Base-by-base conservation (phyloP, 2,888 invertebrate genomes). In the Alcis repandata region DNA sequence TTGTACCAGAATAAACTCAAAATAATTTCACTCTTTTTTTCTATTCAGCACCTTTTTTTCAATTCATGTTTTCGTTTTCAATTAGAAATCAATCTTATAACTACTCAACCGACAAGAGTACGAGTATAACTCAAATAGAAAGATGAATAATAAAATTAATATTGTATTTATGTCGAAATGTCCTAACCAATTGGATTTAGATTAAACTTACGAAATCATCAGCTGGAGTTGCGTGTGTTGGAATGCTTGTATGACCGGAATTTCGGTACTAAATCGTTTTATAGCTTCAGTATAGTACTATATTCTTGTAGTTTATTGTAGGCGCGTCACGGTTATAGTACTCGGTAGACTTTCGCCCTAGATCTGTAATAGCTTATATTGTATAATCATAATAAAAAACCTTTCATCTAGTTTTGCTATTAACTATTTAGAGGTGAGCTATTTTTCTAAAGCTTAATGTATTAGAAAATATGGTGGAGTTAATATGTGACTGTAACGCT, bases 221-320 rank as follows among this genome's bases (percentile, higher is more conserved):
- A 11, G 1, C 3, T 1, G 10, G 19, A 13, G 19, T 38, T 20
- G 51, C 51, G 51, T 51, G 51, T 8, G 36, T 51, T 9, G 27
- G n/a, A 4, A 36, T 45, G 19, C 17, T 32, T 19, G 9, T 43
- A 33, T 51, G 49, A 20, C 33, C 40, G 40, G 17, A 13, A 57
- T 51, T 62, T 62, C 13, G 19, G 51, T 45, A 43, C 32, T 57
- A 60, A 60, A 46, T 38, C 38, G 33, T 56, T 46, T 60, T 60
- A 54, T 46, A 11, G 52, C 40, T 13, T 8, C 38, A 33, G 4
- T 17, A 13, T 22, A 33, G 20, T 27, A 59, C 17, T 32, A 20
- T 48, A 13, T 15, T 27, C 17, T 52, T 33, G n/a, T 60, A 46
- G 36, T 51, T 51, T 36, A 36, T 36, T 2, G 53, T n/a, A 15